Conservation (phyloP, 2,797 vertebrate genomes). For the Gymnocypris eckloni region DNA sequence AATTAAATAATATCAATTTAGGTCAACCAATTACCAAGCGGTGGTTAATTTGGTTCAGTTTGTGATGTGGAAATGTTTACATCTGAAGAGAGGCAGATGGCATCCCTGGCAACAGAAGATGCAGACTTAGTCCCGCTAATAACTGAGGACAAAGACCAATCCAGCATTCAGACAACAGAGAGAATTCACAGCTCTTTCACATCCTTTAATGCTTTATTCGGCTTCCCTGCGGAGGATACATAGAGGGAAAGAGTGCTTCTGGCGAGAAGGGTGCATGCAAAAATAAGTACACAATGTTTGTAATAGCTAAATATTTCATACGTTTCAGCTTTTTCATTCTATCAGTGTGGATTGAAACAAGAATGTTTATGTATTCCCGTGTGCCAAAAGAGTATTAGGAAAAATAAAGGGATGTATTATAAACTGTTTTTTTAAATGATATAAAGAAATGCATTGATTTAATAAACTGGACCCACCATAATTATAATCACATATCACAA, state of each 20-base stretch:
- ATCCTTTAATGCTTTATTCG: conserved; percentile 56
- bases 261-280: conserved; percentile 54
- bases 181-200: neutral
- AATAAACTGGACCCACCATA: neutral
- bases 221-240: conserved; percentile 34
- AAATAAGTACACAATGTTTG: conserved; percentile 48
- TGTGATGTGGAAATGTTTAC: neutral
- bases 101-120: conserved; percentile 45
- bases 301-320: conserved; percentile 17
- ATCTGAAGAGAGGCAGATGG: conserved; percentile 34
- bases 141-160: neutral
- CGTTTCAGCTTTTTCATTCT: neutral
- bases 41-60: too few species aligned
- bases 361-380: neutral
- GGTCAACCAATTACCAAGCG: too few species aligned
- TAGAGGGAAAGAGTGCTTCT: conserved; percentile 46
- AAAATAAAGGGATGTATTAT: neutral
- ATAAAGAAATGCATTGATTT: conserved; percentile 10
- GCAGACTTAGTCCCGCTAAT: conserved; percentile 23
- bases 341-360: neutral
- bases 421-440: conserved; percentile 4
- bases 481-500: conserved; percentile 36
- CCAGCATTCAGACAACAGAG: neutral
- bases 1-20: too few species aligned
- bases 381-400: neutral